Percentiles rank a stretch among this genome's conserved stretches.
Evolutionary conservation across 2,113 vertebrate species (phyloP).

Genomic region (Stictonetta naevosa): DNA sequence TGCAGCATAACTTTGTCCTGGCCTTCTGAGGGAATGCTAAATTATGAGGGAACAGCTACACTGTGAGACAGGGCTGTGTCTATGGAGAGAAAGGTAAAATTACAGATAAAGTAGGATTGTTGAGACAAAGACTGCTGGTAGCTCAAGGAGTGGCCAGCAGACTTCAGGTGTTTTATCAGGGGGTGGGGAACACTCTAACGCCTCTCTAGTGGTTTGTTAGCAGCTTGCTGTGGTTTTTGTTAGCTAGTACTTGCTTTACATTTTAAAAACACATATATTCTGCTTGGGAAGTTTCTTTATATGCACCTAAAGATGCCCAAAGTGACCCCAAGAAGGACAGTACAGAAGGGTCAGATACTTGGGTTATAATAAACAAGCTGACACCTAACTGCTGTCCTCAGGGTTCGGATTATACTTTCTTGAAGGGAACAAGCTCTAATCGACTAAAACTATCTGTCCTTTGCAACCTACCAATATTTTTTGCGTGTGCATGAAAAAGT

Average conservation of each 20-base stretch:
- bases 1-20: background rate
- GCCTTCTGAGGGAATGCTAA: background rate
- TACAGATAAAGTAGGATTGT: background rate
- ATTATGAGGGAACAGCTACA: background rate
- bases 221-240: background rate
- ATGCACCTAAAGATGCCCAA: background rate
- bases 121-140: background rate
- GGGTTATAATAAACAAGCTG: background rate
- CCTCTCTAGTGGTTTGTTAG: too few species aligned
- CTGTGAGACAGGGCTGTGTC: background rate
- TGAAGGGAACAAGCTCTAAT: background rate
- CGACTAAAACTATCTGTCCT: background rate
- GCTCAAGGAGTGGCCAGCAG: background rate
- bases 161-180: background rate
- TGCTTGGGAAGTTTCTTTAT: background rate
- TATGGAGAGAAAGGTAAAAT: background rate
- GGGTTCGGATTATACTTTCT: background rate
- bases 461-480: background rate
- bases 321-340: background rate
- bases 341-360: background rate
- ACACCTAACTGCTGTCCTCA: background rate
- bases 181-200: background rate
- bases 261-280: background rate
- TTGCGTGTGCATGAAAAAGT: background rate
- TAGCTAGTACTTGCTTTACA: background rate